Base-by-base conservation (phyloP, 1,140 invertebrate species). In the Monomorium pharaonis region DNA sequence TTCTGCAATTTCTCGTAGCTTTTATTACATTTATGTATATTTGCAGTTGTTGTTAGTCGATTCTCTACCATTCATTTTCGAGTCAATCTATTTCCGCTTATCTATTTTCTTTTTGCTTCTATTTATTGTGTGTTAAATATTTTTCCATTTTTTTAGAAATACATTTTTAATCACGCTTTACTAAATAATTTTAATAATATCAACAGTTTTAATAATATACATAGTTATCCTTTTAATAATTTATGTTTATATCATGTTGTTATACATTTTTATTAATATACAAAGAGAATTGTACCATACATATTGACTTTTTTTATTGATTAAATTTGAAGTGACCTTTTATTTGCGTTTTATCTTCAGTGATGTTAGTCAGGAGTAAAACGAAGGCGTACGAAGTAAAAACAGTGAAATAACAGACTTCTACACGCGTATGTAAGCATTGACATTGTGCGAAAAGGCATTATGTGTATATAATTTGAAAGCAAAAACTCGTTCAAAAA, bases 401-500 rank as follows among this genome's bases (percentile, higher is more conserved):
- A 54, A 18, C 65, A 3, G 24, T 9, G 37, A 84, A 14, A 74
- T 56, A 47, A 83, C 18, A 60, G 7, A 4, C 33, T 49, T 72
- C 7, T 80, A 37, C 14, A 37, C n/a, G 3, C n/a, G 4, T 24
- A 56, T n/a, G 16, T 54, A 14, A 42, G n/a, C 30, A 47, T 47
- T 62, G 51, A 18, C 24, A 44, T 75, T 44, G 49, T 75, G 27
- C 18, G 27, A 21, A 60, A 58, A 75, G 27, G 6, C 42, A 47
- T 75, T 83, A 47, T 30, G 18, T 58, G 16, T 49, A 47, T 37
- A 60, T 75, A 60, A 84, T 58, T 76, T 58, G 2, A 76, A 60
- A 76, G 27, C 56, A 76, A 84, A 74, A 62, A 47, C 3, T 60
- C 18, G 27, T 30, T 44, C 14, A 60, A 24, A 84, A 84, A 76